Base-by-base conservation (phyloP, 2,797 vertebrate genomes). In the Sebastes minor region DNA sequence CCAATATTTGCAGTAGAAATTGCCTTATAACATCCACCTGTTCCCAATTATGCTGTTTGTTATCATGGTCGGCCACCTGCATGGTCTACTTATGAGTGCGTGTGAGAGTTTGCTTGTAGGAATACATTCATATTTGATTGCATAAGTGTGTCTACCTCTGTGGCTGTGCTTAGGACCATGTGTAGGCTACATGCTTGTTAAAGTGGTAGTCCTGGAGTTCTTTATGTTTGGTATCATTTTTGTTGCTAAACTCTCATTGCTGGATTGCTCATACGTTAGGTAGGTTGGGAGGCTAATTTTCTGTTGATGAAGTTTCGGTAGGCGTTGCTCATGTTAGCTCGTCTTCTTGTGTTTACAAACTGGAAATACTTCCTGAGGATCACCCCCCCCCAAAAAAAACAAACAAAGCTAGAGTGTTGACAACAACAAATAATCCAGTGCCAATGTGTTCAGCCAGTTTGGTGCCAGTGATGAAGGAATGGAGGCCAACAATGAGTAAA, bases 11-110 rank as follows among this genome's bases (percentile, higher is more conserved):
- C 84, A 32, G 55, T 60, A 81, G 69, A 87, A 83, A 85, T 53
- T 76, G 8, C 81, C 76, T 74, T 84, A 89, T 93, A 93, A 76
- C 84, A 69, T 82, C 89, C 94, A 94, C 94, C 91, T 95, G 90
- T 87, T 89, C 92, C 91, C 95, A 92, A 95, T 96, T 91, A 93
- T 61, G 53, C 84, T 93, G 88, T 94, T 96, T 91, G 88, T 93
- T 91, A 90, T 80, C 62, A 46, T 55, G 66, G 32, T 78, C 14
- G 71, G 83, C 88, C 79, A 87, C 85, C 80, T 89, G 89, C 38
- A 25, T 12, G 69, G 25, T 71, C 62, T 69, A 14, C 18, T 33
- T 71, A 18, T 60, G 67, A 53, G 80, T 72, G 68, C 27, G 74
- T 13, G 62, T 22, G 49, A 53, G 38, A 60, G 63, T 60, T 60